A percentile compares a stretch with the other conserved stretches of the same genome.
These are phyloP conservation scores for Dreissena rostriformis DNA, from an alignment of 1,140 invertebrate genomes.

Conservation along the genomic window DNA sequence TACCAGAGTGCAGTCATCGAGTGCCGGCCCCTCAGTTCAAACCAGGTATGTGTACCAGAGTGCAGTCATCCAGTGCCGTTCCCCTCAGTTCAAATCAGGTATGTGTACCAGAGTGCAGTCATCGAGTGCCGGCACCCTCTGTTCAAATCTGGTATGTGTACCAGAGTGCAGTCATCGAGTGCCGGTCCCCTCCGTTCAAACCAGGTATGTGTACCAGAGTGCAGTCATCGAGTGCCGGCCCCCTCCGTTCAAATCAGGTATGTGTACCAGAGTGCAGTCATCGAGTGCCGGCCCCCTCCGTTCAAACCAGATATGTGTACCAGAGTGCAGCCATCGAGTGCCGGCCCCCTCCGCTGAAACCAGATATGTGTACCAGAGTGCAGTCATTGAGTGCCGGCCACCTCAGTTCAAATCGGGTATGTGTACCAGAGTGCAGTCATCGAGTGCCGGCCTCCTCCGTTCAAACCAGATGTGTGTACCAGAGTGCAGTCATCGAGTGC, in stretches of 20 bases:
- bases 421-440: slow-evolving; percentile 62
- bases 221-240: too few species aligned
- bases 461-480: slow-evolving; percentile 67
- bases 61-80: slow-evolving; percentile 64
- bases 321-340: slow-evolving; percentile 67
- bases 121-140: slow-evolving; percentile 68
- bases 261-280: slow-evolving; percentile 59
- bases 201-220: too few species aligned
- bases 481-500: too few species aligned
- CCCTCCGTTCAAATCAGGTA: too few species aligned
- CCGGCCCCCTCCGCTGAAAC: slow-evolving; percentile 61
- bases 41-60: slow-evolving; percentile 59
- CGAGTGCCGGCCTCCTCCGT: slow-evolving; percentile 64
- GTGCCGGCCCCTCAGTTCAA: too few species aligned
- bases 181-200: slow-evolving; percentile 62
- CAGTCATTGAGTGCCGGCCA: too few species aligned
- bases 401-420: too few species aligned
- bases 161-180: slow-evolving; percentile 64
- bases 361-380: slow-evolving; percentile 65
- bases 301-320: slow-evolving; percentile 69
- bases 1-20: too few species aligned
- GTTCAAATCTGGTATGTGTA: slow-evolving; percentile 67
- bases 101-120: slow-evolving; percentile 57
- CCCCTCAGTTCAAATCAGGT: slow-evolving; percentile 69
- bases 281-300: slow-evolving; percentile 66